Conservation (phyloP, 2,888 invertebrate species). For the Cosmorhoe ocellata region DNA sequence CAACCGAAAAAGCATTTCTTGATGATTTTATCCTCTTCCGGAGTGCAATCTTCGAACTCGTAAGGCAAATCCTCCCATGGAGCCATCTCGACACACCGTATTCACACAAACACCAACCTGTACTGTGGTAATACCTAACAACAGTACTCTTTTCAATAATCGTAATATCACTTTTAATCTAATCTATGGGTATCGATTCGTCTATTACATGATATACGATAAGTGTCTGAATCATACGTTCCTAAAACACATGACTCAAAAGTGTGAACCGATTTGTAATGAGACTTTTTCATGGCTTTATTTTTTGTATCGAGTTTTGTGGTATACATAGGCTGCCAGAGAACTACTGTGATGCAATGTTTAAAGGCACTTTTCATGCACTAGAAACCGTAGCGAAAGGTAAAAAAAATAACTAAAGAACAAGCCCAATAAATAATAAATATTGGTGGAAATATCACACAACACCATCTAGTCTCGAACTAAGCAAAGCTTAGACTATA, state of each 20-base stretch:
- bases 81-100: constrained; percentile 48
- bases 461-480: no score
- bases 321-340: no score
- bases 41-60: constrained; percentile 57
- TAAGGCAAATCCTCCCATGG: constrained; percentile 64
- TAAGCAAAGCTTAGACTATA: no score
- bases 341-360: no score
- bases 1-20: constrained; percentile 69
- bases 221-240: constrained; percentile 12
- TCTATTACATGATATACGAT: constrained; percentile 28
- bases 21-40: constrained; percentile 66
- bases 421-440: no score
- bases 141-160: constrained; percentile 49
- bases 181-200: constrained; percentile 52
- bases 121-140: constrained; percentile 40
- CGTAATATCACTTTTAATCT: constrained; percentile 43
- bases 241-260: constrained; percentile 15
- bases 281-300: no score
- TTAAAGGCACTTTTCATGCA: no score
- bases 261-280: no score
- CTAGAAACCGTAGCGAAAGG: no score
- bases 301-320: no score
- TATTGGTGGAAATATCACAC: no score
- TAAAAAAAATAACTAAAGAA: no score
- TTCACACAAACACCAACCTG: constrained; percentile 22